phyloP scores from a whole-genome alignment of 2,797 vertebrate species.

The Rachycentron canadum region DNA sequence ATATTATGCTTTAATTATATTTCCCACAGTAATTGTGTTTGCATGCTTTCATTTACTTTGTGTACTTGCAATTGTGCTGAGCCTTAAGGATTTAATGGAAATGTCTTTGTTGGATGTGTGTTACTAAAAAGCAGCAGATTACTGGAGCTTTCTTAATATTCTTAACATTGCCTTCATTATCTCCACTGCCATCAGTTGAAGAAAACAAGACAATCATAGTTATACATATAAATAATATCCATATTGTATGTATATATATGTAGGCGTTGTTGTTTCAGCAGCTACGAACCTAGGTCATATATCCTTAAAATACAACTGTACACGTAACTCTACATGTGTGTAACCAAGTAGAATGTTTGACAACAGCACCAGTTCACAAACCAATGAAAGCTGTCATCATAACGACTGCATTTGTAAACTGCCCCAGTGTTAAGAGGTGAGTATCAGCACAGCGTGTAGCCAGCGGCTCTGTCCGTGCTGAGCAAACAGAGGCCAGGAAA shows the following conservation, averaged over 20 bases:
- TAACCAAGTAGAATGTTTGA: conserved; percentile 25
- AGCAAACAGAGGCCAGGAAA: conserved; percentile 61
- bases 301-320: not conserved
- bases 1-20: not conserved
- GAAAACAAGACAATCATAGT: not conserved
- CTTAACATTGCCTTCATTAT: not conserved
- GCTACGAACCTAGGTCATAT: not conserved
- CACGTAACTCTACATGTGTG: not conserved
- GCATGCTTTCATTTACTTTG: not conserved
- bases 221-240: too few species aligned
- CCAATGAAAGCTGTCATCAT: conserved; percentile 39
- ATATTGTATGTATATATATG: too few species aligned
- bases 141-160: not conserved
- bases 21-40: not conserved
- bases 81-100: too few species aligned
- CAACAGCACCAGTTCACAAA: conserved; percentile 5
- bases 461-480: conserved; percentile 45
- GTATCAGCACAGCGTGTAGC: conserved; percentile 13
- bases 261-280: not conserved
- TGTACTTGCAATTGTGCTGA: not conserved
- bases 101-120: not conserved
- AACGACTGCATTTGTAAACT: conserved; percentile 47
- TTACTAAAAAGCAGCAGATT: not conserved
- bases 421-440: conserved; percentile 37
- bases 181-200: not conserved